Evolutionary conservation across 2,113 vertebrate species (phyloP).

Genomic region (Aplodontia rufa): DNA sequence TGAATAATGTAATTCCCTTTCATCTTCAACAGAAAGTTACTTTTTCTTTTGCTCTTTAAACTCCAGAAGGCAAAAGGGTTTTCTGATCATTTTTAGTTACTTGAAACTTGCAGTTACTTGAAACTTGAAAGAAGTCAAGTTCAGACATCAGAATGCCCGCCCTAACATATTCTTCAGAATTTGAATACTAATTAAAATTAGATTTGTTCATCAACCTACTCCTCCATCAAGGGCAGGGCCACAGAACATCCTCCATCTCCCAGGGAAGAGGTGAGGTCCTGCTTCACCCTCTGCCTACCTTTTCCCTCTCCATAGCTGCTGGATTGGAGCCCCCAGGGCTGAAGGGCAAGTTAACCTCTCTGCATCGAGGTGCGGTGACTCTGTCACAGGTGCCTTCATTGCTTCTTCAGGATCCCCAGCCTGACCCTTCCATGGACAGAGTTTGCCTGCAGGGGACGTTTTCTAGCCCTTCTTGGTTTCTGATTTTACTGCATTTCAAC

Average conservation of each 20-base stretch:
- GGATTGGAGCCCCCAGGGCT: background rate
- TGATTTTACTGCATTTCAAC: background rate
- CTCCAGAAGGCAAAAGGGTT: background rate
- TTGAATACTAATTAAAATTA: background rate
- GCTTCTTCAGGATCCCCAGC: too few species aligned
- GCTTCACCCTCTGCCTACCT: background rate
- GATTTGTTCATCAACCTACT: background rate
- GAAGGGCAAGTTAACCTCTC: background rate
- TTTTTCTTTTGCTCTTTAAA: background rate
- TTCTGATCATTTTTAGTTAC: background rate
- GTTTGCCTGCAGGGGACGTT: background rate
- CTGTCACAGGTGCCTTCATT: too few species aligned
- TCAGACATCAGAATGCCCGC: background rate
- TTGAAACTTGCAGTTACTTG: background rate
- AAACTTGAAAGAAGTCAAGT: background rate
- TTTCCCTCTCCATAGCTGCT: background rate
- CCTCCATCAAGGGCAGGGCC: background rate
- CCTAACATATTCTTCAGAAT: background rate
- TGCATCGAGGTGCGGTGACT: background rate
- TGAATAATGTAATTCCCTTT: background rate
- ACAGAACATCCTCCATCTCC: background rate
- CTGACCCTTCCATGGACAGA: rapidly evolving
- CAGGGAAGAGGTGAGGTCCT: background rate
- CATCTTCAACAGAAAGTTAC: background rate
- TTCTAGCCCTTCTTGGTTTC: background rate